Conservation (phyloP, 2,113 vertebrate species). For the Colaptes auratus region DNA sequence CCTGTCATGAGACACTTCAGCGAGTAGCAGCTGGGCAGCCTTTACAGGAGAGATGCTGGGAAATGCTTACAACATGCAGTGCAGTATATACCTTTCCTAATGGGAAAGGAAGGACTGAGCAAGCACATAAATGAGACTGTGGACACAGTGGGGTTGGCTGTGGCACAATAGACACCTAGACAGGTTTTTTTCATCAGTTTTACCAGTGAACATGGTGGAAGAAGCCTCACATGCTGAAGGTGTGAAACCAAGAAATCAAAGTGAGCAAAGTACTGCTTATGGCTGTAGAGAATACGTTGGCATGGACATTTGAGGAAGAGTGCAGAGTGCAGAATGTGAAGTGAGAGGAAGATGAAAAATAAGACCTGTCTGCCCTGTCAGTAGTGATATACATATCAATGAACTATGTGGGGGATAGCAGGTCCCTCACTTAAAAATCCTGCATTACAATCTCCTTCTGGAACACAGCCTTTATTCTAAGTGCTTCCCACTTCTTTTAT, state of each 20-base stretch:
- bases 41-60: background rate
- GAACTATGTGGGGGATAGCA: background rate
- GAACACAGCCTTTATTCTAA: background rate
- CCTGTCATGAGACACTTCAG: background rate
- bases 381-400: background rate
- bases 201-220: background rate
- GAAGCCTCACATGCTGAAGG: background rate
- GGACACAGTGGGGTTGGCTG: fast-evolving
- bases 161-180: background rate
- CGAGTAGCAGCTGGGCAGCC: background rate
- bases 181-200: background rate
- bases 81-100: background rate
- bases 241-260: background rate
- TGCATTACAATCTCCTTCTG: background rate
- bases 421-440: background rate
- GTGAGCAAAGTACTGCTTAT: background rate
- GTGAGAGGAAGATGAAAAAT: background rate
- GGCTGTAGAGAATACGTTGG: background rate
- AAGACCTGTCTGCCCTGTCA: background rate
- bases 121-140: background rate
- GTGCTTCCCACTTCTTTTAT: background rate
- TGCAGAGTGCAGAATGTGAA: background rate
- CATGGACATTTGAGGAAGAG: background rate
- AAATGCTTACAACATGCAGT: background rate
- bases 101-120: background rate